Base-by-base conservation (phyloP, 2,888 invertebrate species). In the Laothoe populi region DNA sequence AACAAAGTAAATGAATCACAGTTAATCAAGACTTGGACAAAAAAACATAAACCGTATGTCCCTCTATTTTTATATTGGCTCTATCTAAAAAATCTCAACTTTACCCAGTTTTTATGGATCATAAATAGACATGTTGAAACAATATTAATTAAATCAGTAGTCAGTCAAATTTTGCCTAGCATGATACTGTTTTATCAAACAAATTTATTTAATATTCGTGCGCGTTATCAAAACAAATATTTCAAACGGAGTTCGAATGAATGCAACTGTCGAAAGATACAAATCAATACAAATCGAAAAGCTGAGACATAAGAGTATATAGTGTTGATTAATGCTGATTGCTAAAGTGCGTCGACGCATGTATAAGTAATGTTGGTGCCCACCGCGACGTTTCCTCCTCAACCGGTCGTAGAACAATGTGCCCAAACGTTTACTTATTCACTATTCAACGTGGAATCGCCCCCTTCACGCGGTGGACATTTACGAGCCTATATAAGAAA, bases 261-360 rank as follows among this genome's bases (percentile, higher is more conserved):
- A 59, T 59, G 45, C 31, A 45, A 59, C 45, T 57, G 57, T 57
- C 38, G 45, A 57, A 85, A 88, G 86, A 87, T 87, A 88, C 88
- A 90, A 90, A 87, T 89, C 87, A 86, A 81, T 82, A 75, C 73
- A 75, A 76, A 73, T 77, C 72, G 79, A 81, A 81, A 83, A 79
- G 79, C 77, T 73, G 80, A 84, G 87, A 87, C 87, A 84, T 81
- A 82, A 83, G 80, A 81, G 84, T 86, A 86, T 84, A 87, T 87
- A 83, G 82, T 82, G 86, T 85, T 91, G 92, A 92, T 90, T 85
- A 90, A 92, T 92, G 92, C 85, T 92, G 90, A 92, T 92, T 92
- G 90, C 90, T 90, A 87, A 89, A 90, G 87, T 87, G 86, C 87
- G 86, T 86, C 86, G 82, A 83, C 86, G 89, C 87, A 89, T 92